These are phyloP conservation scores for Psammodynastes pulverulentus DNA, from an alignment of 2,113 vertebrate genomes.

Conservation along the genomic window DNA sequence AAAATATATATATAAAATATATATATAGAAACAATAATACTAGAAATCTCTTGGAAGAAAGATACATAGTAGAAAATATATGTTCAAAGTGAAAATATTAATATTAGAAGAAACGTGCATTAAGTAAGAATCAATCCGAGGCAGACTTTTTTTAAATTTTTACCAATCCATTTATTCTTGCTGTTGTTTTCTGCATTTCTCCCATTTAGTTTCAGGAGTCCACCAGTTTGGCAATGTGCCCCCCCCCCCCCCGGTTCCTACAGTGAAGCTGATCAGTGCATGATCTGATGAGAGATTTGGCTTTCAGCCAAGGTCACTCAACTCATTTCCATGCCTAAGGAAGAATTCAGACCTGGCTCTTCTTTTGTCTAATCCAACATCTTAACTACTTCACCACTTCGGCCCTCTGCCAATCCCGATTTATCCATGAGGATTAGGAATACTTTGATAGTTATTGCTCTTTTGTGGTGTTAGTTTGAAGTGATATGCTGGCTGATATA, in stretches of 20 bases:
- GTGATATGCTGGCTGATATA: not conserved
- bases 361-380: not conserved
- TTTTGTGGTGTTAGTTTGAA: not conserved
- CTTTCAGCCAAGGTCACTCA: not conserved
- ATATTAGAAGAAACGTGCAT: not conserved
- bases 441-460: not conserved
- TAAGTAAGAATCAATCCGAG: not conserved
- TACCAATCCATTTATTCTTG: not conserved
- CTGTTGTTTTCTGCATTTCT: not conserved
- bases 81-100: not conserved
- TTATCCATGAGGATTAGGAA: not conserved
- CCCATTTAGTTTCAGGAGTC: not conserved
- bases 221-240: not conserved
- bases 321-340: not conserved
- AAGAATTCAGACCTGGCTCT: not conserved
- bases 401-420: not conserved
- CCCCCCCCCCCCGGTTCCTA: accelerated
- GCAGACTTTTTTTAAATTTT: not conserved
- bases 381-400: not conserved
- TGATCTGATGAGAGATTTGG: not conserved
- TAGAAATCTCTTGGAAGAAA: not conserved
- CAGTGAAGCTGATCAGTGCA: not conserved
- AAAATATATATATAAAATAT: not conserved
- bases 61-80: not conserved
- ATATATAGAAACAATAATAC: not conserved